These are phyloP conservation scores for Diabrotica undecimpunctata DNA, from an alignment of 1,140 invertebrate species.

Conservation along the genomic window DNA sequence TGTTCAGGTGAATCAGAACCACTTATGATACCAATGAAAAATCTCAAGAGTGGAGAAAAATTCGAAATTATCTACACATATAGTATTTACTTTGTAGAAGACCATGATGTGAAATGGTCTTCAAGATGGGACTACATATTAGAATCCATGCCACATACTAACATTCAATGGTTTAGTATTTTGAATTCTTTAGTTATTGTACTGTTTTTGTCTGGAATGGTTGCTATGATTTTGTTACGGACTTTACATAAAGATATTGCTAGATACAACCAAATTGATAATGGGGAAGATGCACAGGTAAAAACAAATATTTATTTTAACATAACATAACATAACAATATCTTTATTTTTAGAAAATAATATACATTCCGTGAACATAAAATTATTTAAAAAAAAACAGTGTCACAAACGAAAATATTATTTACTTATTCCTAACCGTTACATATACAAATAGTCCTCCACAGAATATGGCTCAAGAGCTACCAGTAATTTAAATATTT, in stretches of 20 bases:
- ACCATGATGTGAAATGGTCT: conserved; percentile 93
- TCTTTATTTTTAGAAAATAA: no score
- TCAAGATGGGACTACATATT: conserved; percentile 99
- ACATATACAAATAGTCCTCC: no score
- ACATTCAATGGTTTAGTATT: conserved; percentile 99
- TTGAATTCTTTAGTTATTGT: conserved; percentile 87
- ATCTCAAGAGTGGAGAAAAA: conserved; percentile 46
- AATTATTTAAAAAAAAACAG: no score
- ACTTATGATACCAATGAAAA: conserved; percentile 53
- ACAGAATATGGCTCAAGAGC: no score
- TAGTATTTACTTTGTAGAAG: conserved; percentile 73
- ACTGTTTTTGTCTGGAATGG: conserved; percentile 93
- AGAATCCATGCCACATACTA: conserved; percentile 96
- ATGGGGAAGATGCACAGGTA: conserved; percentile 87
- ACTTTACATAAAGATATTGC: conserved; percentile 99
- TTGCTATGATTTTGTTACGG: conserved; percentile 96
- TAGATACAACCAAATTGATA: conserved; percentile 95
- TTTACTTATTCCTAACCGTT: no score
- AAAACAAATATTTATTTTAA: conserved; percentile 18
- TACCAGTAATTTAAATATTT: no score
- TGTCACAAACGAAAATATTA: no score
- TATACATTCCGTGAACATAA: no score
- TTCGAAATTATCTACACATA: conserved; percentile 84
- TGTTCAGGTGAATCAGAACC: conserved; percentile 24
- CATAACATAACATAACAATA: no score